Percentiles rank a stretch among this genome's conserved stretches.
phyloP scores from a whole-genome alignment of 2,888 invertebrate genomes.

The Cordylochernes scorpioides region DNA sequence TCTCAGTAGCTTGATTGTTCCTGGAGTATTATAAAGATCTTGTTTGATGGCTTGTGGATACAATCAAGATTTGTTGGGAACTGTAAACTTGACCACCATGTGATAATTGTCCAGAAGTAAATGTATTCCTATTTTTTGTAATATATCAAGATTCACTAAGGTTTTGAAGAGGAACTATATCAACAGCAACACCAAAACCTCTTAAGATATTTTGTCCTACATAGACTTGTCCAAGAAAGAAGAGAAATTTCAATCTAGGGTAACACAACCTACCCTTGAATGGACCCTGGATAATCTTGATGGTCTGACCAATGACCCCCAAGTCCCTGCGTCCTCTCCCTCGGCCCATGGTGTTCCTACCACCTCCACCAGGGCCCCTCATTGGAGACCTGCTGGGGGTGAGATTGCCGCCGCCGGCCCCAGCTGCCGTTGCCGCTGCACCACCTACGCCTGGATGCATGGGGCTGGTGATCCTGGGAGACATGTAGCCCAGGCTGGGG shows the following conservation, averaged over 20 bases:
- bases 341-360: conserved; percentile 36
- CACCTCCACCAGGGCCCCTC: conserved; percentile 31
- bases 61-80: too few species aligned
- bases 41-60: too few species aligned
- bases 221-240: not conserved
- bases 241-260: not conserved
- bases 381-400: too few species aligned
- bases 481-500: conserved; percentile 47
- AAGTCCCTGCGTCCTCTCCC: conserved; percentile 36
- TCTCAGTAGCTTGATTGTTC: too few species aligned
- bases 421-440: conserved; percentile 14
- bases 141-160: not conserved
- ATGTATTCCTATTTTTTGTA: not conserved
- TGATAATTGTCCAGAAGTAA: too few species aligned
- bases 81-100: too few species aligned
- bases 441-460: conserved; percentile 35
- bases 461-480: conserved; percentile 69
- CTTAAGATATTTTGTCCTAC: not conserved
- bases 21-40: too few species aligned
- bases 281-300: conserved; percentile 89
- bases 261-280: conserved; percentile 47
- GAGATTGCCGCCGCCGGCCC: conserved; percentile 34
- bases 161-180: too few species aligned
- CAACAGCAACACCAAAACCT: too few species aligned
- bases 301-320: conserved; percentile 80